Conservation (phyloP, 2,113 vertebrate genomes). For the Lipophrys pholis region DNA sequence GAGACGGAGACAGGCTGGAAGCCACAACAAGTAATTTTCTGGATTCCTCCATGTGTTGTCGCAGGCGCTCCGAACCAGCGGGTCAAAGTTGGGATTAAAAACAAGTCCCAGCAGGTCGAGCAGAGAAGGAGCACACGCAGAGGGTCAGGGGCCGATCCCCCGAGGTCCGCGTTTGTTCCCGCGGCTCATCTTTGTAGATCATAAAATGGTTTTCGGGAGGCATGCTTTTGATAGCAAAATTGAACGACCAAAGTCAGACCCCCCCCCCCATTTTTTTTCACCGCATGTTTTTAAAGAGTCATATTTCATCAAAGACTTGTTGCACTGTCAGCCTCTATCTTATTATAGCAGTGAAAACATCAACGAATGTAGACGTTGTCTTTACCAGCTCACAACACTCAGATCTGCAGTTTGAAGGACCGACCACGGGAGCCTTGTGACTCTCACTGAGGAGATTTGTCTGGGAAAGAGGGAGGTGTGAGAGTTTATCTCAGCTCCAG, state of each 20-base stretch:
- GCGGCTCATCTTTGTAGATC: conserved; percentile 50
- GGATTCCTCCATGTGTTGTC: conserved; percentile 46
- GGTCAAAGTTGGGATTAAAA: conserved; percentile 61
- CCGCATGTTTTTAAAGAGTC: conserved; percentile 23
- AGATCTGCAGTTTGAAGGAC: not conserved
- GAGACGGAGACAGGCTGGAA: conserved; percentile 50
- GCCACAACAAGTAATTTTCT: conserved; percentile 71
- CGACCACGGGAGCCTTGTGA: not conserved
- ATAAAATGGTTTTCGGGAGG: conserved; percentile 51
- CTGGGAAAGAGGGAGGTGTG: conserved; percentile 13
- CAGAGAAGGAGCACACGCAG: conserved; percentile 61
- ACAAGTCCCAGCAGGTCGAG: conserved; percentile 71
- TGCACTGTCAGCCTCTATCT: not conserved
- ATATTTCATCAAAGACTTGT: not conserved
- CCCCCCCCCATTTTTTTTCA: not conserved
- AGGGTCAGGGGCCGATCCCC: conserved; percentile 69
- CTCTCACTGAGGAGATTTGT: conserved; percentile 11
- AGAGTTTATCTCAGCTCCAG: conserved; percentile 2
- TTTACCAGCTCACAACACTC: not conserved
- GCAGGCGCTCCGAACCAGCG: conserved; percentile 48
- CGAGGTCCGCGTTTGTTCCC: conserved; percentile 54
- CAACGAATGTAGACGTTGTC: conserved; percentile 5
- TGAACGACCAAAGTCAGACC: conserved; percentile 13
- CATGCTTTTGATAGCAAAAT: conserved; percentile 33
- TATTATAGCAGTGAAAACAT: conserved; percentile 24